Percentiles rank a stretch among this genome's conserved stretches.
Evolutionary conservation across 2,797 vertebrate species (phyloP).

Genomic region (Schizopygopsis malacanthus): DNA sequence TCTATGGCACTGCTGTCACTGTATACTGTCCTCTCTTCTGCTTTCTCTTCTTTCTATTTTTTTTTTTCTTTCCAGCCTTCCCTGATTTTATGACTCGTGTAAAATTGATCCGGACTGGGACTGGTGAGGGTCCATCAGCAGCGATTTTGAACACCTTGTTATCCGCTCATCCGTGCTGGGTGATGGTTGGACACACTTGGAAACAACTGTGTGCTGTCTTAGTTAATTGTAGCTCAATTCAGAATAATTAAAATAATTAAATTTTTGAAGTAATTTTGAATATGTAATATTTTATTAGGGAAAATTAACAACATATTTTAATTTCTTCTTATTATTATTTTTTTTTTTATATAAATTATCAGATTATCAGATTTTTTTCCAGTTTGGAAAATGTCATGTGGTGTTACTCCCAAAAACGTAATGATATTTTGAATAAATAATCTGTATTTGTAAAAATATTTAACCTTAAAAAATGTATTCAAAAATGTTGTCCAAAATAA

Average conservation of each 20-base stretch:
- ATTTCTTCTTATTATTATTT: no score
- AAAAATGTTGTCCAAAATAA: not conserved
- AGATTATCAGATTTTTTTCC: not conserved
- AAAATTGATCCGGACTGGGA: constrained; percentile 71
- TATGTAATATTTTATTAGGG: not conserved
- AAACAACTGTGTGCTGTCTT: constrained; percentile 14
- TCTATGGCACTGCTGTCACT: constrained; percentile 62
- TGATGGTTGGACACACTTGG: constrained; percentile 27
- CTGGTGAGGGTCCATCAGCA: constrained; percentile 72
- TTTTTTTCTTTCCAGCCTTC: constrained; percentile 52
- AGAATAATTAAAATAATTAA: not conserved
- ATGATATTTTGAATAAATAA: not conserved
- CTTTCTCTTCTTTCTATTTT: constrained; percentile 49
- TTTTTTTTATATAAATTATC: not conserved
- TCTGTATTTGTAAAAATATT: not conserved
- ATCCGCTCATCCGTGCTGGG: constrained; percentile 63
- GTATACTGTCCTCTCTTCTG: constrained; percentile 55
- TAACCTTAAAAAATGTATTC: not conserved
- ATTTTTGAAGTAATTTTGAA: not conserved
- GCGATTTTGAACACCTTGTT: constrained; percentile 79
- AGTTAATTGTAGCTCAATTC: constrained; percentile 16
- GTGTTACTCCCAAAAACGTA: not conserved
- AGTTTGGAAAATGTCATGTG: not conserved
- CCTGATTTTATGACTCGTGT: constrained; percentile 76
- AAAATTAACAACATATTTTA: not conserved